Evolutionary conservation across 2,797 vertebrate genomes (phyloP).

Genomic region (Borostomias antarcticus): DNA sequence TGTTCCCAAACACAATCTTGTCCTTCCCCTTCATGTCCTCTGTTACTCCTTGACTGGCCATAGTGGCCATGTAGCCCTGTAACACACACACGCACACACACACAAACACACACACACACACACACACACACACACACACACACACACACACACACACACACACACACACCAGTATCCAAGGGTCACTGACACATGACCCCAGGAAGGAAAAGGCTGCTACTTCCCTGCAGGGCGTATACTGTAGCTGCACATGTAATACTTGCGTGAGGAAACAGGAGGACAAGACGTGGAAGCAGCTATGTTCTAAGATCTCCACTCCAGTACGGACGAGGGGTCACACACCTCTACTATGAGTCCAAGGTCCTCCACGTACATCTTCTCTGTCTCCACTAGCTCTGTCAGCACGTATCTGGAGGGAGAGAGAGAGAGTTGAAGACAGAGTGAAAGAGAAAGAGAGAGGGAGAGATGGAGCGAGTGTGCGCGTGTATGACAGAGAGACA

Average conservation of each 20-base stretch:
- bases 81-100: constrained; percentile 12
- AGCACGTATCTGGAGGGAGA: constrained; percentile 82
- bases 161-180: background rate
- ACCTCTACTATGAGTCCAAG: constrained; percentile 91
- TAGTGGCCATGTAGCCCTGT: constrained; percentile 95
- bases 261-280: too few relatives aligned
- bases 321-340: constrained; percentile 18
- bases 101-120: constrained; percentile 18
- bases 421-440: background rate
- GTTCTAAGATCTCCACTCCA: background rate
- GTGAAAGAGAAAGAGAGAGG: background rate
- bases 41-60: constrained; percentile 89
- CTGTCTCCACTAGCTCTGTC: constrained; percentile 88
- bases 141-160: constrained; percentile 9
- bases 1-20: constrained; percentile 98
- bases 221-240: too few relatives aligned
- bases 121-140: constrained; percentile 14
- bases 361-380: constrained; percentile 88
- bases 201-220: background rate
- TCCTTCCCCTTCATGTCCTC: constrained; percentile 96
- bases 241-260: background rate
- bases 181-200: background rate
- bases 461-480: background rate
- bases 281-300: background rate
- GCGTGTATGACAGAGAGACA: too few relatives aligned